Evolutionary conservation across 2,888 invertebrate genomes (phyloP).

Genomic region (Nymphalis urticae): DNA sequence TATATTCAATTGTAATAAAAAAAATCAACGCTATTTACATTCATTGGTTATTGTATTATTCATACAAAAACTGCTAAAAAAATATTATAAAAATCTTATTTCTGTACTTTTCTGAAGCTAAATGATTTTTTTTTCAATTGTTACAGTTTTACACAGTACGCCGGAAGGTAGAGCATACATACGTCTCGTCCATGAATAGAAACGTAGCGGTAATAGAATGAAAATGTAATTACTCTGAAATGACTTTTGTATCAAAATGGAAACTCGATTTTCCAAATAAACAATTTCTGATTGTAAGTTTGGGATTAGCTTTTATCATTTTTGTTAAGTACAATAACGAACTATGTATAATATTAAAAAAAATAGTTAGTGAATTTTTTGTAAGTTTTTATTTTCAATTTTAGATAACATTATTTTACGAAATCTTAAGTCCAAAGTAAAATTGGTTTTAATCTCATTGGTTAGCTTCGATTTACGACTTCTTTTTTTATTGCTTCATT

Average conservation of each 20-base stretch:
- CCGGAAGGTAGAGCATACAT: slow-evolving; percentile 52
- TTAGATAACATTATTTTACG: no score
- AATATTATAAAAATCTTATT: neutral
- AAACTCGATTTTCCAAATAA: slow-evolving; percentile 1
- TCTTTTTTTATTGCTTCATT: no score
- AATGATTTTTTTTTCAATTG: slow-evolving; percentile 53
- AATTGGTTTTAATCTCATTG: no score
- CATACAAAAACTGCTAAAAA: no score
- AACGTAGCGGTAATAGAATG: slow-evolving; percentile 52
- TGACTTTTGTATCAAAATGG: slow-evolving; percentile 25
- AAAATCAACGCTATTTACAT: no score
- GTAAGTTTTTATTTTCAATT: no score
- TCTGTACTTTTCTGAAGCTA: neutral
- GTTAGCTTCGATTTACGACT: no score
- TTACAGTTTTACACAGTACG: slow-evolving; percentile 52
- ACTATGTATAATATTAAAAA: neutral
- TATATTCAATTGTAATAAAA: no score
- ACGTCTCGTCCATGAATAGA: slow-evolving; percentile 47
- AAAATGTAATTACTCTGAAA: slow-evolving; percentile 45
- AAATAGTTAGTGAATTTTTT: no score
- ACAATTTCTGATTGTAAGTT: neutral
- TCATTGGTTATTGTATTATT: no score
- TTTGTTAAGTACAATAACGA: neutral
- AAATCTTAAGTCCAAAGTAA: no score
- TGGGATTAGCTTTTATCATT: neutral